These are phyloP conservation scores for Aspiorhynchus laticeps DNA, from an alignment of 2,113 vertebrate genomes.

Conservation along the genomic window DNA sequence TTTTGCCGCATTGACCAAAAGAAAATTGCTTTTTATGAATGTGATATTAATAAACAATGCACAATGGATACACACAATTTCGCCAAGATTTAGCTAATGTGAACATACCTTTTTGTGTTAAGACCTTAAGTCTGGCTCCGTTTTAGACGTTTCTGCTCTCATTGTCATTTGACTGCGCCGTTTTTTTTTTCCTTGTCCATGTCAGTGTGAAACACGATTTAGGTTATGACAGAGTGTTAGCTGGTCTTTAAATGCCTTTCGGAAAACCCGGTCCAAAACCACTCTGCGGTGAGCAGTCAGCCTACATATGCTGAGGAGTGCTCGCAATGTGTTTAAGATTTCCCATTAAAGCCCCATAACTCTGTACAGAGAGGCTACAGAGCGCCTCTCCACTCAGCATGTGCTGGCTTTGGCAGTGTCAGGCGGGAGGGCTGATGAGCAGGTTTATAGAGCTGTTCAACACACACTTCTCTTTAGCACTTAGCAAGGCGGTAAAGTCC, in stretches of 20 bases:
- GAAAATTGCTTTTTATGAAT: background rate
- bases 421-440: constrained; percentile 47
- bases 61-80: no score
- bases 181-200: background rate
- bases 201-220: constrained; percentile 24
- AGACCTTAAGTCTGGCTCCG: background rate
- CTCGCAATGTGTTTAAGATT: constrained; percentile 58
- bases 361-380: constrained; percentile 53
- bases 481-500: constrained; percentile 39
- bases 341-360: constrained; percentile 59
- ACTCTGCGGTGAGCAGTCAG: constrained; percentile 46
- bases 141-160: background rate
- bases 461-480: constrained; percentile 60
- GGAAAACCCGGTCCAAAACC: constrained; percentile 44
- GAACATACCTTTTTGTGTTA: no score
- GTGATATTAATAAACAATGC: background rate
- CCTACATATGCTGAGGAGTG: constrained; percentile 35
- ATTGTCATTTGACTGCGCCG: background rate
- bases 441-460: constrained; percentile 59
- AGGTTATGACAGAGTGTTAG: constrained; percentile 39
- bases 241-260: constrained; percentile 43
- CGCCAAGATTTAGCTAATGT: no score
- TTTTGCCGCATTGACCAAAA: background rate
- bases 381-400: constrained; percentile 45
- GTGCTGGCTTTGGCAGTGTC: constrained; percentile 53